Base-by-base conservation (phyloP, 2,797 vertebrate genomes). In the Hyperoplus lanceolatus region DNA sequence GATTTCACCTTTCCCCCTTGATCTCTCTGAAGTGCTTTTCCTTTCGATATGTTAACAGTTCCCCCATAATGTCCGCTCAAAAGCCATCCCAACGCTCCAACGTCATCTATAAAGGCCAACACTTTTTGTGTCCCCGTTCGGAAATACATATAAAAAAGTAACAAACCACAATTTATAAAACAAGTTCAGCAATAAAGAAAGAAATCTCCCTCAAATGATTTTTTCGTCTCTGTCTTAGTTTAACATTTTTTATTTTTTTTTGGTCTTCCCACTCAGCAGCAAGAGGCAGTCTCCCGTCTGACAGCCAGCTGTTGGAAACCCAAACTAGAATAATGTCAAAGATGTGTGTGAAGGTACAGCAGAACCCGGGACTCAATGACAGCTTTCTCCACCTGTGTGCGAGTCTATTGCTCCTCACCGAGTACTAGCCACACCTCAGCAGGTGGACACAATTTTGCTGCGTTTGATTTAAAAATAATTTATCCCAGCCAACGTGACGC, bases 321-420 rank as follows among this genome's bases (percentile, higher is more conserved):
- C 49, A 85, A 84, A 87, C 73, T 75, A 83, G 63, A 86, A 81
- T 43, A 86, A 76, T 67, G 73, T 78, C 62, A 85, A 85, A 73
- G 82, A 62, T 70, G 77, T 91, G 92, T 94, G 94, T 94, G 95
- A 95, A 96, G 95, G 96, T 96, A 97, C 96, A 96, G 95, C 95
- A 96, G 95, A 95, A 96, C 94, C 93, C 93, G 29, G 91, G 94
- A 93, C 79, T 64, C 65, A 36, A 53, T 39, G 58, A 90, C 54
- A 70, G 70, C 68, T 70, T 71, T 58, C 66, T 92, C 87, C 82
- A 78, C 86, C 93, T 90, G 91, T 79, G 71, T 55, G 84, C 15
- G 36, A 69, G 90, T 90, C 79, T 91, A 59, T 29, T 66, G 69
- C 87, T 85, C 43, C 56, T 80, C 59, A 68, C 63, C 6, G 53